Base-by-base conservation (phyloP, 2,888 invertebrate genomes). In the Danaus chrysippus region DNA sequence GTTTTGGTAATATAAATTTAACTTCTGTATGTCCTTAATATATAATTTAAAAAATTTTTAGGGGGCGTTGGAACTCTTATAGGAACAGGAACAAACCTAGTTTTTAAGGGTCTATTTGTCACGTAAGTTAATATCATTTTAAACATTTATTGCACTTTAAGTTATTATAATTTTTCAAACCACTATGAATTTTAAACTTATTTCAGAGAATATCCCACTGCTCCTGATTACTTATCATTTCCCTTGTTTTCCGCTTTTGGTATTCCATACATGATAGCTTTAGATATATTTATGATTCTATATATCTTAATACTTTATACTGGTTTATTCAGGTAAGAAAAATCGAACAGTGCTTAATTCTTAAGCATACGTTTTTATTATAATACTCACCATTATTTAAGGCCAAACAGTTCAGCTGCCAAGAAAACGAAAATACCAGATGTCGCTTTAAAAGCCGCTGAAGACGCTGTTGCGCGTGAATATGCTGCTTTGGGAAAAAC, bases 1-100 rank as follows among this genome's bases (percentile, higher is more conserved):
- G 15, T 3, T 12, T 10, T 15, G 8, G 13, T 23, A 23, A 23
- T 23, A 23, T 3, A 23, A 23, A 23, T 23, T 1, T 3, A 23
- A 23, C 3, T 1, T 23, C 23, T 23, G 23, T 23, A 23, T 23
- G 3, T 23, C 23, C 43, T 10, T 43, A 43, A 12, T 1, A 43
- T n/a, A n/a, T n/a, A 15, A 10, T 17, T 17, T 6, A 17, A 49
- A 17, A 1, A 3, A 49, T 49, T 62, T 76, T 17, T 70, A 78
- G 96, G 93, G 67, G 94, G 94, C 9, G 93, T 94, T 61, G 96
- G 96, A 9, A 94, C 95, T 41, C 84, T 95, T 56, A 94, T 95
- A 57, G 95, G 95, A 12, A 94, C 94, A 12, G 94, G 92, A 34
- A 96, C 96, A 8, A 96, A 96, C 86, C 87, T 96, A 63, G 95